Base-by-base conservation (phyloP, 2,888 invertebrate species). In the Ypsolopha sequella region DNA sequence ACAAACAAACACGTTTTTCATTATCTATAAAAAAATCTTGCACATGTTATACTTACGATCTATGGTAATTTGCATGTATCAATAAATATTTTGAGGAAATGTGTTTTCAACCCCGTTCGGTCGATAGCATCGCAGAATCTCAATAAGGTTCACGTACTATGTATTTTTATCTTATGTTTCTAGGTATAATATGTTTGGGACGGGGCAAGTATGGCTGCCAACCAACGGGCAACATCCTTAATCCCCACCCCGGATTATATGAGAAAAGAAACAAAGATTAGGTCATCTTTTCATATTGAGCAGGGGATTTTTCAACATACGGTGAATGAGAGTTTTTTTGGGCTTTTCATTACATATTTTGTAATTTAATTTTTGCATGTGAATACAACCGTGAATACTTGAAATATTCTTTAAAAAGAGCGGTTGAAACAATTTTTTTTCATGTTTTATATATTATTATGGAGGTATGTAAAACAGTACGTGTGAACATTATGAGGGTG, bases 31-130 rank as follows among this genome's bases (percentile, higher is more conserved):
- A 24, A n/a, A 24, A 24, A 3, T 24, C 24, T 24, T 24, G 4
- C 24, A 24, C 24, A 24, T 4, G 24, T 24, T 24, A 13, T 24
- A 43, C 43, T 13, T 50, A 45, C 48, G 51, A 44, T 48, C 50
- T 51, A 50, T 53, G 53, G 53, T 52, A 54, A 58, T 58, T 58
- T 59, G 52, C 58, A 58, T 57, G 55, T 54, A 55, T 56, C 55
- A 54, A 56, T 58, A 55, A 43, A 43, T 58, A 54, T 58, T 56
- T 56, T 44, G 41, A 46, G 45, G 50, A 54, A 55, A 56, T 56
- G 56, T 56, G 54, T 55, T 56, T 55, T 53, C 53, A 52, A 43
- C 52, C 52, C 51, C 43, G 55, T 55, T 51, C 54, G 56, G 54
- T 53, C 46, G 51, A 50, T 52, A 55, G 55, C 53, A 52, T 53